phyloP scores from a whole-genome alignment of 2,797 vertebrate genomes.

The Microctenopoma lineatum region DNA sequence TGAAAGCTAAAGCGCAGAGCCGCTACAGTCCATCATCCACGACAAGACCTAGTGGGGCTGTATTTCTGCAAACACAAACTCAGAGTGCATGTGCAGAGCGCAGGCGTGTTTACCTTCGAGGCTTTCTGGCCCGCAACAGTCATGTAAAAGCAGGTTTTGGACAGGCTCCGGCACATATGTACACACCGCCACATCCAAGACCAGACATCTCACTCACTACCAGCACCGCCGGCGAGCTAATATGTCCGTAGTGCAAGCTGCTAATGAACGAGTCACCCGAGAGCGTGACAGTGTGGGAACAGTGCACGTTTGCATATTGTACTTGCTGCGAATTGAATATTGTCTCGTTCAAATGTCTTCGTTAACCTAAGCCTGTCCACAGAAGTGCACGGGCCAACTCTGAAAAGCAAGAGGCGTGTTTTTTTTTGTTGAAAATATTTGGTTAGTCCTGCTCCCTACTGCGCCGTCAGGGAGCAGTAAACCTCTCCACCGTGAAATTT shows the following conservation, averaged over 20 bases:
- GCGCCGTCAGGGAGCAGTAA: neutral
- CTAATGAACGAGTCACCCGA: neutral
- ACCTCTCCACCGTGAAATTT: neutral
- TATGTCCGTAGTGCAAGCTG: neutral
- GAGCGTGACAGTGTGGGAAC: no score
- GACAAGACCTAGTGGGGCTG: slow-evolving; percentile 43
- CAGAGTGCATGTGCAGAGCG: slow-evolving; percentile 49
- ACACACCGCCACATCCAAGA: slow-evolving; percentile 34
- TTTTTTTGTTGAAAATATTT: neutral
- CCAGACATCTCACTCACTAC: slow-evolving; percentile 42
- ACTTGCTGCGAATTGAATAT: neutral
- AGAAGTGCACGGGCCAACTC: neutral
- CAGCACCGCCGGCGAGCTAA: slow-evolving; percentile 43
- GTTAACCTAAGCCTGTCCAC: no score
- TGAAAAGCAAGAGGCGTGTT: neutral
- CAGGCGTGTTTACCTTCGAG: slow-evolving; percentile 73
- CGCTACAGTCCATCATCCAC: slow-evolving; percentile 49
- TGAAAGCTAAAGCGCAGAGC: slow-evolving; percentile 35
- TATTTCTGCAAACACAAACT: slow-evolving; percentile 64
- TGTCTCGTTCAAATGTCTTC: neutral
- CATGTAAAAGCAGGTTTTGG: slow-evolving; percentile 50
- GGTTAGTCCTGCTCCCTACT: neutral
- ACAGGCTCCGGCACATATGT: slow-evolving; percentile 64
- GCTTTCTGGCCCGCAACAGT: slow-evolving; percentile 58
- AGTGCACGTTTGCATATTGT: neutral